Evolutionary conservation across 2,113 vertebrate genomes (phyloP).

Genomic region (Galemys pyrenaicus): DNA sequence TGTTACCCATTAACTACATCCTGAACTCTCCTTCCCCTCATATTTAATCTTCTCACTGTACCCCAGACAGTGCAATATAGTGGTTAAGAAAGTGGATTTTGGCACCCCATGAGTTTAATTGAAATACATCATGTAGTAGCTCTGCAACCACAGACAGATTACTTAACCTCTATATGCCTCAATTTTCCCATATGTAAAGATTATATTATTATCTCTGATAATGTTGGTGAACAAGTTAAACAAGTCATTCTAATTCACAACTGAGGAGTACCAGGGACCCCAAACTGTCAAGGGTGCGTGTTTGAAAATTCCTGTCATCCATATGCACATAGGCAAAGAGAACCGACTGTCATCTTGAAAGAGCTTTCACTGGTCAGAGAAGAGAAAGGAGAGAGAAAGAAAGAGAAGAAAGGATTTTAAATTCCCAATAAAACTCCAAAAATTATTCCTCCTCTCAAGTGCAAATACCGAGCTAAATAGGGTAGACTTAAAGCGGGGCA

Average conservation of each 20-base stretch:
- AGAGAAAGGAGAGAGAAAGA: too few species aligned
- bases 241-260: background rate
- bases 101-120: background rate
- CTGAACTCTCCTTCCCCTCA: background rate
- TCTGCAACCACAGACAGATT: background rate
- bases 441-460: too few species aligned
- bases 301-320: too few species aligned
- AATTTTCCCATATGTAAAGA: background rate
- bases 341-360: too few species aligned
- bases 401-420: too few species aligned
- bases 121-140: background rate
- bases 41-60: background rate
- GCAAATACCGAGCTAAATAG: too few species aligned
- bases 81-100: background rate
- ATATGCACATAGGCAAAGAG: too few species aligned
- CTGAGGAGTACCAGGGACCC: too few species aligned
- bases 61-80: background rate
- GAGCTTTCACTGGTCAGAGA: too few species aligned
- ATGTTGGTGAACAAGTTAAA: background rate
- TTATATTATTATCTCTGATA: background rate
- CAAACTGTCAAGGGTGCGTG: too few species aligned
- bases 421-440: too few species aligned
- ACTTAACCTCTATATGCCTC: background rate
- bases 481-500: too few species aligned
- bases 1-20: background rate